Evolutionary conservation across 2,113 vertebrate genomes (phyloP), one percentile per base, ranked within the genome.

Genomic region (Nipponia nippon): DNA sequence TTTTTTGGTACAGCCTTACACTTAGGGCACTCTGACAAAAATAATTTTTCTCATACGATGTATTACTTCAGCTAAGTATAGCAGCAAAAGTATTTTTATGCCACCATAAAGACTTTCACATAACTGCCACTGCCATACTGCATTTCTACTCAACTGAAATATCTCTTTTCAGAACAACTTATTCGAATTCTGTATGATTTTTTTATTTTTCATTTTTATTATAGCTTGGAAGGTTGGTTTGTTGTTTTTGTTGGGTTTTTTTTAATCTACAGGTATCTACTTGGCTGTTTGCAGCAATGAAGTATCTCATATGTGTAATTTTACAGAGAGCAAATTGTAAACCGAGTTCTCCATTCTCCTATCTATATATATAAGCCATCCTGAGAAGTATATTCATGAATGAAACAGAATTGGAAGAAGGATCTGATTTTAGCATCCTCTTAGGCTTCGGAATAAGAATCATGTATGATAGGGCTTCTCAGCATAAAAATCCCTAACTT

Each of bases 271-370:
- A 93, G 42, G 38, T 85, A 88, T 53, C 66, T 89, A 12, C 42
- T 90, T 86, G 69, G 9, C 66, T 94, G 82, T 66, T 58, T 63
- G 59, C 94, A 93, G 61, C 82, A 82, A 16, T 52, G 47, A 94
- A 93, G 44, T 70, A 65, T 93, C 79, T 96, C 55, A 87, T 80
- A 84, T 73, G 80, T 87, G 91, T 90, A 95, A 94, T 79, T 92
- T 82, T 30, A 86, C 49, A 95, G n/a, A 80, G 6, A 95, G 26
- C 50, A 95, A 86, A 72, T 4, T 53, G 87, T 52, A 91, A 66
- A 78, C 46, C 75, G 27, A 90, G 40, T 78, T 97, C 69, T 96
- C 20, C 22, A 6, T 47, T 77, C 46, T 55, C 26, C 8, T 52
- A 5, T 14, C 50, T n/a, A 3, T 42, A 42, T 4, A 52, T 4